Conservation (phyloP, 1,140 invertebrate species). For the Nasonia giraulti region DNA sequence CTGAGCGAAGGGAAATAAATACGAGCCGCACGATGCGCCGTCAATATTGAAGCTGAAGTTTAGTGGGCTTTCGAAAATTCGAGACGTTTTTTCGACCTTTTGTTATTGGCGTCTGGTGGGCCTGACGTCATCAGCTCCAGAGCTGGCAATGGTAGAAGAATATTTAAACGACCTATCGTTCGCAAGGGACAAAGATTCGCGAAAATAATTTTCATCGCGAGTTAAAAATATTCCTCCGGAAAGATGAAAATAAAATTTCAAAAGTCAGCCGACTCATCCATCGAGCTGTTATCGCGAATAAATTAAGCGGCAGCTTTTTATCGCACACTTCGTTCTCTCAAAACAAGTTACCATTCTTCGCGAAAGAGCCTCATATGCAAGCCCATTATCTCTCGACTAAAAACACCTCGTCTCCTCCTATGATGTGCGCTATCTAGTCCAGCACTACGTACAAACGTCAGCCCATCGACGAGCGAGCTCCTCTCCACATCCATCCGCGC, state of each 20-base stretch:
- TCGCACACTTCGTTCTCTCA: background rate
- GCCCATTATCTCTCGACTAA: too few relatives aligned
- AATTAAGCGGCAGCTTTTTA: background rate
- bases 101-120: background rate
- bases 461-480: background rate
- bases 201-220: background rate
- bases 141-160: too few relatives aligned
- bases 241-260: background rate
- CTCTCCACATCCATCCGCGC: background rate
- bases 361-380: too few relatives aligned
- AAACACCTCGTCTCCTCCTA: too few relatives aligned
- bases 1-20: background rate
- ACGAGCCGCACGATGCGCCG: background rate
- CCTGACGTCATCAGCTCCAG: background rate
- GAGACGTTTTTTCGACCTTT: background rate
- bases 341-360: background rate
- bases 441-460: background rate
- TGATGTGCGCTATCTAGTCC: too few relatives aligned
- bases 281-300: background rate
- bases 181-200: too few relatives aligned
- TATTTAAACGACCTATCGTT: too few relatives aligned
- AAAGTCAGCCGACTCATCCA: background rate
- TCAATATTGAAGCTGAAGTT: constrained; percentile 16
- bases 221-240: background rate
- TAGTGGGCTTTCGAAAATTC: constrained; percentile 23